phyloP scores from a whole-genome alignment of 2,888 invertebrate genomes.

The Morpho achilles region DNA sequence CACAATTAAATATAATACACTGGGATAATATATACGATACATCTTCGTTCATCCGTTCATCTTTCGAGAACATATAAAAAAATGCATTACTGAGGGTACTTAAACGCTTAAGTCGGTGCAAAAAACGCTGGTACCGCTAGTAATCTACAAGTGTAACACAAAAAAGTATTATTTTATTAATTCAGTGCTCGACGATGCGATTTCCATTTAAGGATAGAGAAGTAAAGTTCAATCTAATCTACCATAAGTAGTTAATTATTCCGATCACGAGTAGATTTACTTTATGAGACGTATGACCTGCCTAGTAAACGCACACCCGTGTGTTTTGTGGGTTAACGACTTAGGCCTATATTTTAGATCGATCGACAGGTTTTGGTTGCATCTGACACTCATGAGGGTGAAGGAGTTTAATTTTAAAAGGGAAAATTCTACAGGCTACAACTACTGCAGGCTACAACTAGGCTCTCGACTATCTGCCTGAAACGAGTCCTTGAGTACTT shows the following conservation, averaged over 20 bases:
- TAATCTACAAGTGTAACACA: too few relatives aligned
- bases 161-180: neutral
- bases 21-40: too few relatives aligned
- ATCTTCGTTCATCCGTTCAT: too few relatives aligned
- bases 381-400: neutral
- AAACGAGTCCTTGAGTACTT: too few relatives aligned
- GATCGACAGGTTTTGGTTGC: constrained; percentile 8
- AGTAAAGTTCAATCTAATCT: constrained; percentile 1
- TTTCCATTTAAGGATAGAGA: neutral
- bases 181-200: neutral
- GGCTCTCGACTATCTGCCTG: too few relatives aligned
- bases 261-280: constrained; percentile 69
- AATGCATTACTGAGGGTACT: too few relatives aligned
- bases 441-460: too few relatives aligned
- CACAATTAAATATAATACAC: too few relatives aligned
- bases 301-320: constrained; percentile 61
- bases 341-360: constrained; percentile 9
- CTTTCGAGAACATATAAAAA: too few relatives aligned
- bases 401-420: neutral
- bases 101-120: too few relatives aligned
- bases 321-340: constrained; percentile 53
- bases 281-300: constrained; percentile 59
- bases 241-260: constrained; percentile 54
- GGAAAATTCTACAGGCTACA: too few relatives aligned
- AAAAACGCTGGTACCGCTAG: too few relatives aligned